A percentile compares a stretch with the other conserved stretches of the same genome.
These are phyloP conservation scores for Asbolus verrucosus DNA, from an alignment of 1,140 invertebrate species.

Conservation along the genomic window DNA sequence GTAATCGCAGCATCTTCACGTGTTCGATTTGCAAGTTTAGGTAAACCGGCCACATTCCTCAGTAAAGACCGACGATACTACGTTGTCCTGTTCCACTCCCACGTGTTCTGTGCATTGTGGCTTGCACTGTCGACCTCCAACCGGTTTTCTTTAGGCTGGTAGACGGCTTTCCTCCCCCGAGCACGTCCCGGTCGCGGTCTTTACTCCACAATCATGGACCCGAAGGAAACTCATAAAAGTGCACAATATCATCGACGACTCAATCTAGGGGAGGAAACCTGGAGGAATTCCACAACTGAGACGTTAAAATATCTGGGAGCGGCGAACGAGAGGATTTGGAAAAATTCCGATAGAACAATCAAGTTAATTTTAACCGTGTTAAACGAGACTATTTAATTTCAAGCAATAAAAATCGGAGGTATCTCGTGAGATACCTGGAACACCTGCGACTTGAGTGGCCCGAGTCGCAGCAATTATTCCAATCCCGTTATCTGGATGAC, in stretches of 20 bases:
- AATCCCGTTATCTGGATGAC: conserved; percentile 45
- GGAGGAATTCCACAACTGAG: background rate
- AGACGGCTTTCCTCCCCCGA: conserved; percentile 46
- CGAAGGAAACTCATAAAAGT: background rate
- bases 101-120: conserved; percentile 51
- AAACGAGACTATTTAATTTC: conserved; percentile 44
- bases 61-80: conserved; percentile 50
- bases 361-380: conserved; percentile 37
- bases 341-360: conserved; percentile 12
- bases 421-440: conserved; percentile 46
- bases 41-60: conserved; percentile 55
- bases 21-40: conserved; percentile 57
- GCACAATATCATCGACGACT: conserved; percentile 1
- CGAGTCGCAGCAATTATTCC: conserved; percentile 40
- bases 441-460: conserved; percentile 44
- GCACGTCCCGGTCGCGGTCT: conserved; percentile 24
- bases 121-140: conserved; percentile 51
- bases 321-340: background rate
- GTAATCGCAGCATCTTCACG: conserved; percentile 52
- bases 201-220: background rate
- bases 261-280: background rate
- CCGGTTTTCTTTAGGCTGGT: conserved; percentile 53
- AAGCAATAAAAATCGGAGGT: conserved; percentile 45
- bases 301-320: background rate
- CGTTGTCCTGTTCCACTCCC: conserved; percentile 49